Percentiles rank a stretch among this genome's conserved stretches.
phyloP scores from a whole-genome alignment of 2,113 vertebrate genomes.

The Rhea americana region DNA sequence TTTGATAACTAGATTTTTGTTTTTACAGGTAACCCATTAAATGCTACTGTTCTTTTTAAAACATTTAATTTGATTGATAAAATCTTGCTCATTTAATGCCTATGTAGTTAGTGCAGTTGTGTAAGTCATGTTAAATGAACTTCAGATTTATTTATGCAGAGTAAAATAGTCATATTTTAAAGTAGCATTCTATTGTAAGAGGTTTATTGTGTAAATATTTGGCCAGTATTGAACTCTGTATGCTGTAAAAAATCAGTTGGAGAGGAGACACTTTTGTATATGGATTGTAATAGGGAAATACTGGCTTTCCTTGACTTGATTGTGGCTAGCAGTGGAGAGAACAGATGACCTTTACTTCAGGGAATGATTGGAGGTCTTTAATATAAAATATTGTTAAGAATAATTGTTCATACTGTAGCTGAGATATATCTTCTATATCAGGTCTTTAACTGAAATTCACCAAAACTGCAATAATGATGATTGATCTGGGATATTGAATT shows the following conservation, averaged over 20 bases:
- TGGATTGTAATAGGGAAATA: not conserved
- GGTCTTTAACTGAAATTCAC: not conserved
- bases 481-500: not conserved
- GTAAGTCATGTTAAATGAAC: not conserved
- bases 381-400: not conserved
- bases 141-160: not conserved
- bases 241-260: not conserved
- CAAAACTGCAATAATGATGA: not conserved
- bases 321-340: not conserved
- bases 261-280: not conserved
- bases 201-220: not conserved
- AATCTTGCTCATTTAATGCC: not conserved
- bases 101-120: not conserved
- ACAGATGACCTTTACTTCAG: not conserved
- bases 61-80: not conserved
- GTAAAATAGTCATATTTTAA: slow-evolving; percentile 18
- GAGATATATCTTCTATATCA: not conserved
- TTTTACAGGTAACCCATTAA: not conserved
- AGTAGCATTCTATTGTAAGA: not conserved
- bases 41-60: not conserved
- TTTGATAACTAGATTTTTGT: not conserved
- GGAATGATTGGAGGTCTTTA: not conserved
- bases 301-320: not conserved
- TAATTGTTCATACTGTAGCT: slow-evolving; percentile 1
- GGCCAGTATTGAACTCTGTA: not conserved